A percentile compares a stretch with the other conserved stretches of the same genome.
phyloP scores from a whole-genome alignment of 2,797 vertebrate species.

The Catharus ustulatus region DNA sequence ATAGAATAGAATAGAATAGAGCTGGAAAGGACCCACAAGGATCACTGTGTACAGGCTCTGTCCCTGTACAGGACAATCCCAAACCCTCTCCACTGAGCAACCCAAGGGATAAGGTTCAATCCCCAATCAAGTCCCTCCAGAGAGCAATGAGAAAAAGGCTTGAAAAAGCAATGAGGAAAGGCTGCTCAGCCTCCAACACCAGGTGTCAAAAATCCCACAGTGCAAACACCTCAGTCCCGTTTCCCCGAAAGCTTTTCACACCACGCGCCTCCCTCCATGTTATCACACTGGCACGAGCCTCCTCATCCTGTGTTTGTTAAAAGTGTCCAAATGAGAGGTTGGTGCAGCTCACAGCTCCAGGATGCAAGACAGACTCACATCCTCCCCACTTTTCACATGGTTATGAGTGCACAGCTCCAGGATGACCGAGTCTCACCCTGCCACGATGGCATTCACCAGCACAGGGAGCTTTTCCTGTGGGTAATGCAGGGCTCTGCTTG shows the following conservation, averaged over 20 bases:
- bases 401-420: neutral
- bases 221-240: accelerated
- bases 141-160: neutral
- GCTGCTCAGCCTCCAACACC: neutral
- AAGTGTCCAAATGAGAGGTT: neutral
- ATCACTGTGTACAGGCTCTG: neutral
- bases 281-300: neutral
- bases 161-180: no score
- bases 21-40: neutral
- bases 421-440: accelerated
- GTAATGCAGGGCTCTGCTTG: accelerated
- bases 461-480: neutral
- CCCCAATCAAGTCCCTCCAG: neutral
- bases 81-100: neutral
- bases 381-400: neutral
- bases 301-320: neutral
- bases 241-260: neutral
- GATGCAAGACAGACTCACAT: accelerated
- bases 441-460: accelerated
- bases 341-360: neutral
- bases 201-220: neutral
- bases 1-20: neutral
- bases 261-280: accelerated
- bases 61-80: neutral
- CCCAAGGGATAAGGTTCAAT: neutral